Evolutionary conservation across 2,797 vertebrate genomes (phyloP).

Genomic region (Ceyx erithaca): DNA sequence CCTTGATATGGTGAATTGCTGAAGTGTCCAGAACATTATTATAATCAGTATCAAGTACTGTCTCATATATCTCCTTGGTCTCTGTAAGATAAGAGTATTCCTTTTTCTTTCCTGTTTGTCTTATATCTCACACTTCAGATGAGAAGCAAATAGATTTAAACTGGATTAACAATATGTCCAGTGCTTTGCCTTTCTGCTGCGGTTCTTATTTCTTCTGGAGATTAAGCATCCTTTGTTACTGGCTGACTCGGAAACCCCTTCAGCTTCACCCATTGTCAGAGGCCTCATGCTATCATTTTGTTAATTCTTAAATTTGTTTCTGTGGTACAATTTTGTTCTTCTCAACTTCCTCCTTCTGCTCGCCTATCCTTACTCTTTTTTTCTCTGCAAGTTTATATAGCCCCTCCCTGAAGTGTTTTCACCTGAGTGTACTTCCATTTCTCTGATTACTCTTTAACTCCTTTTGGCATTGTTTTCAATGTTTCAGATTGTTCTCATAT

Average conservation of each 20-base stretch:
- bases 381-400: background rate
- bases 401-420: background rate
- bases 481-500: background rate
- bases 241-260: background rate
- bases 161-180: background rate
- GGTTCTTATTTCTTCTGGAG: background rate
- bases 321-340: background rate
- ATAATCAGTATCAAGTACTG: background rate
- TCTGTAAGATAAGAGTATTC: background rate
- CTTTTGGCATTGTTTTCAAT: background rate
- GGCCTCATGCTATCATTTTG: background rate
- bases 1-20: background rate
- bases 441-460: background rate
- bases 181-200: background rate
- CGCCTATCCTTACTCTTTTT: background rate
- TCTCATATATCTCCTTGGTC: background rate
- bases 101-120: background rate
- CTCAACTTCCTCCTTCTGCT: background rate
- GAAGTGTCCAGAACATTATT: background rate
- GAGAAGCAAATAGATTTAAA: background rate
- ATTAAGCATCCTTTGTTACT: background rate
- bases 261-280: background rate
- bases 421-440: background rate
- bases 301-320: background rate
- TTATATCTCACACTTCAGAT: background rate